Evolutionary conservation across 2,797 vertebrate genomes (phyloP), one percentile per base, ranked within the genome.

Genomic region (Loris lydekkerianus): DNA sequence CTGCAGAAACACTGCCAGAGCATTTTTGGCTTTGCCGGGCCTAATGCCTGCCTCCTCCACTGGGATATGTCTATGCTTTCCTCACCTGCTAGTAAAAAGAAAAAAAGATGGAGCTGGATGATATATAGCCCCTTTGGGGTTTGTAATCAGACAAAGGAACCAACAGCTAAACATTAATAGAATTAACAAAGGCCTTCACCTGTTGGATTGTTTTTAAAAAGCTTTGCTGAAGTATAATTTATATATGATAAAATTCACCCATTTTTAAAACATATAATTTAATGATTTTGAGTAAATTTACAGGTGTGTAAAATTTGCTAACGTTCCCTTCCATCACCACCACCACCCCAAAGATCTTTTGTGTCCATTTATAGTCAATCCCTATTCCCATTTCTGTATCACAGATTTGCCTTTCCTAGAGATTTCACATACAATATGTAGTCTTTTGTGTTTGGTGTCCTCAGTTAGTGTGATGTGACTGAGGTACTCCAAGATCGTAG

Each of bases 211-310:
- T 70, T 88, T 83, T 81, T 49, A 0, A 4, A 93, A 89, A 72
- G 10, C 13, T 91, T 80, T 91, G 43, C 31, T 78, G 37, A 61
- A 14, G 34, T 34, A 46, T 78, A 73, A 67, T 67, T 96, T 40
- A 58, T 4, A 58, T 18, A 14, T 3, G 29, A 58, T 29, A 78
- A 89, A 72, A 49, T 69, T 69, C 14, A 63, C 34, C 29, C n/a
- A 95, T 15, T 29, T 78, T 78, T 40, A 61, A 87, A 73, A 46
- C 29, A 77, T 37, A 58, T 6, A 46, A 31, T 20, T 88, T 75
- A 77, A 60, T 65, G 56, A 89, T 53, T 87, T 93, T 73, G 70
- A 65, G 37, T 53, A 87, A 56, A 67, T 95, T 72, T 25, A 75
- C 0, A 69, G 37, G 69, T 87, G 20, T 77, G 3, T 40, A 85